Conservation (phyloP, 2,797 vertebrate species). For the Ptychadena robeensis region DNA sequence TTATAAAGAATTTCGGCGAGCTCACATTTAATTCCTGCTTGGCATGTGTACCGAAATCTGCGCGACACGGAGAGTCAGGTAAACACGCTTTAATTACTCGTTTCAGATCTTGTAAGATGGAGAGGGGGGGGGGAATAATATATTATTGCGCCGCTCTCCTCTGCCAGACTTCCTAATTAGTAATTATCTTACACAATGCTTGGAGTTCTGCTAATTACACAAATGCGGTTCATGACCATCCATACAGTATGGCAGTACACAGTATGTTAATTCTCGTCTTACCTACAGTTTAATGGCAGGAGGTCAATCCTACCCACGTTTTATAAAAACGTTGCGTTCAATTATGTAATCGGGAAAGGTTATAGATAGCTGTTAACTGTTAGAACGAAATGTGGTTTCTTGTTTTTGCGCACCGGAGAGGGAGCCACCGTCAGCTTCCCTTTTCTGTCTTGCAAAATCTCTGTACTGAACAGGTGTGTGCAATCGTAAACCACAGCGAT, state of each 20-base stretch:
- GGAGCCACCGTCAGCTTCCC: constrained; percentile 78
- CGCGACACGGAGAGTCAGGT: constrained; percentile 18
- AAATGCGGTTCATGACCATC: constrained; percentile 73
- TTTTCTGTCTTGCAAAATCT: constrained; percentile 83
- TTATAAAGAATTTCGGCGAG: constrained; percentile 12
- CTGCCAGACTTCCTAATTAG: constrained; percentile 71
- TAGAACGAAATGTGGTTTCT: constrained; percentile 83
- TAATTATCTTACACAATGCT: constrained; percentile 79
- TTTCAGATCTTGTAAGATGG: constrained; percentile 49
- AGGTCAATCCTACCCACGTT: constrained; percentile 81
- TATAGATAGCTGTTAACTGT: constrained; percentile 85
- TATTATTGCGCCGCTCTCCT: constrained; percentile 38
- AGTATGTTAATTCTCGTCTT: constrained; percentile 69
- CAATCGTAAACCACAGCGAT: constrained; percentile 80
- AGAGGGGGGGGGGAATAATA: constrained; percentile 36
- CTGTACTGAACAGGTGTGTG: constrained; percentile 84
- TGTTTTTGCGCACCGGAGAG: constrained; percentile 79
- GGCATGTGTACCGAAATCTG: not conserved
- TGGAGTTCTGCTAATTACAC: constrained; percentile 76
- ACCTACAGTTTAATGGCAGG: constrained; percentile 80
- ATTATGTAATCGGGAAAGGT: constrained; percentile 82
- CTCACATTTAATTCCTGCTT: constrained; percentile 17
- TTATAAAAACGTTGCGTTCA: constrained; percentile 81
- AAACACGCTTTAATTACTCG: constrained; percentile 55
- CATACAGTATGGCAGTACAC: constrained; percentile 62